Evolutionary conservation across 1,140 invertebrate species (phyloP).

Genomic region (Psilanteris sp.): DNA sequence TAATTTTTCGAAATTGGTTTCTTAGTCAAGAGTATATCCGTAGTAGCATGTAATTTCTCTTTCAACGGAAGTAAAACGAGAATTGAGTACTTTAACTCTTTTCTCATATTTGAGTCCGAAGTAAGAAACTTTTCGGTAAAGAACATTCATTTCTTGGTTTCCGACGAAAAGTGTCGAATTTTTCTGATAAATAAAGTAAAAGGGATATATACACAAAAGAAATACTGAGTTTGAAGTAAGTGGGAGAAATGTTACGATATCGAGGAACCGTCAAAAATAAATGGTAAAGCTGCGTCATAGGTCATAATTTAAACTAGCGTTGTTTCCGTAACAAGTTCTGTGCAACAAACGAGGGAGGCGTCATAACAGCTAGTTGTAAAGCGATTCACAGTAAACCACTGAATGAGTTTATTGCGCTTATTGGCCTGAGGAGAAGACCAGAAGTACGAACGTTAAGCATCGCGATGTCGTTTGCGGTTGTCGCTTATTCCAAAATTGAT

Average conservation of each 20-base stretch:
- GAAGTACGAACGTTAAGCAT: conserved; percentile 71
- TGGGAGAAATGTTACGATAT: conserved; percentile 3
- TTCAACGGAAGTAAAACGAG: conserved; percentile 50
- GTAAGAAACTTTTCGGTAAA: conserved; percentile 48
- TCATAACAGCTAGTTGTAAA: conserved; percentile 77
- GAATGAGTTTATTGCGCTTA: conserved; percentile 80
- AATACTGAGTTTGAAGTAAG: conserved; percentile 12
- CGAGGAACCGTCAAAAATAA: conserved; percentile 72
- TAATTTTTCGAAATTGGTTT: conserved; percentile 43
- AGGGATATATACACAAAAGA: conserved; percentile 1
- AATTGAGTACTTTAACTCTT: conserved; percentile 55
- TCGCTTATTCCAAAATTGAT: conserved; percentile 41
- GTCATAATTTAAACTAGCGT: conserved; percentile 78
- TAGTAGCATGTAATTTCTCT: conserved; percentile 41
- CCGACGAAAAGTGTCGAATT: conserved; percentile 55
- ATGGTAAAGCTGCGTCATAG: conserved; percentile 71
- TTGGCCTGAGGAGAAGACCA: conserved; percentile 71
- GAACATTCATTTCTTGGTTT: conserved; percentile 53
- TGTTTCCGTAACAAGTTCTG: conserved; percentile 79
- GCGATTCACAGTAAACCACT: conserved; percentile 77
- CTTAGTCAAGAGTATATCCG: conserved; percentile 45
- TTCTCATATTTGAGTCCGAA: conserved; percentile 33
- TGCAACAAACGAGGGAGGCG: conserved; percentile 49
- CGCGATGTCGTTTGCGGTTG: conserved; percentile 61
- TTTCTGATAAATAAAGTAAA: conserved; percentile 48